These are phyloP conservation scores for Erebia palarica DNA, from an alignment of 2,888 invertebrate species.

Conservation along the genomic window DNA sequence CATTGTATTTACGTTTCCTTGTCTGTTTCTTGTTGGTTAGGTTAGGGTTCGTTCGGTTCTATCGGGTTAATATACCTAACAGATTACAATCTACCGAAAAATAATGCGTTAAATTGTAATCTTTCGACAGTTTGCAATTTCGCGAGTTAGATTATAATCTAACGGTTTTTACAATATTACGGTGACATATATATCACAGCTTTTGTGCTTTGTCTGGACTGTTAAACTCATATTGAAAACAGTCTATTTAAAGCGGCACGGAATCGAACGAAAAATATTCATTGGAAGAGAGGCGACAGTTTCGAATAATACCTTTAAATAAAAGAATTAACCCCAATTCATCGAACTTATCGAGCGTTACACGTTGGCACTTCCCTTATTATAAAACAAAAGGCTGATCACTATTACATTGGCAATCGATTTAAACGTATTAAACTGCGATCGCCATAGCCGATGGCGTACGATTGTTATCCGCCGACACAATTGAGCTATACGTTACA, in stretches of 20 bases:
- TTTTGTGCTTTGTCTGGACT: too few relatives aligned
- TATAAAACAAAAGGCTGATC: slow-evolving; percentile 16
- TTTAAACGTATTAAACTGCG: slow-evolving; percentile 8
- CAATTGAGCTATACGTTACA: slow-evolving; percentile 42
- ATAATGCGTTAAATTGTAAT: too few relatives aligned
- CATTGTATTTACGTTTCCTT: too few relatives aligned
- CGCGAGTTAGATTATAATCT: too few relatives aligned
- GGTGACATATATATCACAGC: too few relatives aligned
- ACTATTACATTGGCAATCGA: slow-evolving; percentile 16
- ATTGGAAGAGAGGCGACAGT: not conserved
- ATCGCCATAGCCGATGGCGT: slow-evolving; percentile 5
- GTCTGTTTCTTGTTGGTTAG: too few relatives aligned
- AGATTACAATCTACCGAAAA: too few relatives aligned
- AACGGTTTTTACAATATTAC: too few relatives aligned
- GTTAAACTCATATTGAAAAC: not conserved
- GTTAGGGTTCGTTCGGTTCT: too few relatives aligned
- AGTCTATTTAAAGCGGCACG: not conserved
- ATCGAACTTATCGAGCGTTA: not conserved
- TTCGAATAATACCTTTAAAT: slow-evolving; percentile 14
- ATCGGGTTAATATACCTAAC: too few relatives aligned
- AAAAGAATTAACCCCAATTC: slow-evolving; percentile 13
- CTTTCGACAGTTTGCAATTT: too few relatives aligned
- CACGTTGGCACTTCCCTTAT: slow-evolving; percentile 5
- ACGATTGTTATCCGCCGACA: slow-evolving; percentile 28
- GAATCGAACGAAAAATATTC: not conserved